Evolutionary conservation across 2,797 vertebrate species (phyloP), one percentile per base, ranked within the genome.

Genomic region (Melanotaenia parkinsoni): DNA sequence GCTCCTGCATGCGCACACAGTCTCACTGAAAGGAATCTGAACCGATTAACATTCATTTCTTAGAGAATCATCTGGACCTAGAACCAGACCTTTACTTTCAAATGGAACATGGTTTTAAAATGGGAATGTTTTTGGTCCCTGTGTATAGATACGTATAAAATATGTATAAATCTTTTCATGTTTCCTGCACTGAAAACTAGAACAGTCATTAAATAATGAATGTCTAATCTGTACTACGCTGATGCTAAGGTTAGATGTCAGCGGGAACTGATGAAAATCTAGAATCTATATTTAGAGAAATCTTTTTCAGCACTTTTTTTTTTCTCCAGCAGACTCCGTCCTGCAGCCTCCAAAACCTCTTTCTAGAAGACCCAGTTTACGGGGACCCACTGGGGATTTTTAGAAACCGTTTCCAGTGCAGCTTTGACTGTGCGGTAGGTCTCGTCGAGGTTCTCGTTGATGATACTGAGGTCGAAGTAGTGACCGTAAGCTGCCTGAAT

Each of bases 351-450:
- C 11, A 13, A 40, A 40, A 40, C 12, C 3, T 14, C n/a, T 11
- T 4, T 72, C 77, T 93, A 99, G 80, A 99, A 99, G 37, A 99
- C 97, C 97, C 97, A 98, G 81, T 95, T 96, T 81, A 99, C 97
- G 0, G 97, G 96, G 60, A 99, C 97, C 97, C 97, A 99, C 93
- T 99, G 97, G 2, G 95, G 95, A 82, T 96, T 95, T 6, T 91
- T 88, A 0, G 95, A 95, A 58, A 98, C 95, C 14, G 88, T 95
- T 67, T 96, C 96, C 92, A 98, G 88, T 11, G 96, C 95, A 0
- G 93, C 92, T 79, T 95, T 95, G 64, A 98, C 95, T 0, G 91
- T 94, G 16, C 92, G 91, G 83, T 97, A 99, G n/a, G 95, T 95
- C 72, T 95, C 93, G 28, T 99, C 97, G 87, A 98, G 94, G 94